Base-by-base conservation (phyloP, 2,888 invertebrate genomes). In the Rhimphoctona megacephalus region DNA sequence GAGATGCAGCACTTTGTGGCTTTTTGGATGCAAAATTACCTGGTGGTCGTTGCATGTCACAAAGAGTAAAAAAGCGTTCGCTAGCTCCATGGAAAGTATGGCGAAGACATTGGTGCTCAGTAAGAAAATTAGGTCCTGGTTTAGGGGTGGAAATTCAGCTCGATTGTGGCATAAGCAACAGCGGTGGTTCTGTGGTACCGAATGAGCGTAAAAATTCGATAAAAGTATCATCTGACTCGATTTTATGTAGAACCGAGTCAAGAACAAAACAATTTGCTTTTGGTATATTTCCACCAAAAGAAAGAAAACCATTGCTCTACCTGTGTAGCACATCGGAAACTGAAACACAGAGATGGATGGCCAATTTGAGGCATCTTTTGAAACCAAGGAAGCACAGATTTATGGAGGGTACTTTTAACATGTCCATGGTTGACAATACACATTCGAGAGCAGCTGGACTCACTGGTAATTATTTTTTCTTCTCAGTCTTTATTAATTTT, bases 261-360 rank as follows among this genome's bases (percentile, higher is more conserved):
- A 95, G 96, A 89, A 96, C 96, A 4, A 96, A 97, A 89, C 96
- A 96, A 49, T 96, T 96, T 91, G 96, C 97, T 17, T 97, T 97
- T 91, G 97, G 96, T 4, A 95, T 97, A 85, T 96, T 97, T 91
- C 95, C 96, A 9, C 91, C 95, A 0, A 95, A 95, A 19, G 95
- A 95, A 57, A 95, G 95, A 78, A 96, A 96, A 90, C 96, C 97
- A 0, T 94, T 96, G 19, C 93, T 97, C 22, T 96, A 96, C 87
- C 95, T 97, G 83, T 96, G 96, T 0, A 96, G 96, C 0, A 95
- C 94, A 80, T 96, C 96, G 0, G 96, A 96, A 88, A 96, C 95
- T 30, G 96, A 97, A 85, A 95, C 96, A 8, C 97, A 97, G 90
- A 92, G 95, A 74, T 97, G 97, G 97, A 97, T 97, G 96, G 95